Conservation (phyloP, 2,888 invertebrate genomes). For the Pollenia griseotomentosa region DNA sequence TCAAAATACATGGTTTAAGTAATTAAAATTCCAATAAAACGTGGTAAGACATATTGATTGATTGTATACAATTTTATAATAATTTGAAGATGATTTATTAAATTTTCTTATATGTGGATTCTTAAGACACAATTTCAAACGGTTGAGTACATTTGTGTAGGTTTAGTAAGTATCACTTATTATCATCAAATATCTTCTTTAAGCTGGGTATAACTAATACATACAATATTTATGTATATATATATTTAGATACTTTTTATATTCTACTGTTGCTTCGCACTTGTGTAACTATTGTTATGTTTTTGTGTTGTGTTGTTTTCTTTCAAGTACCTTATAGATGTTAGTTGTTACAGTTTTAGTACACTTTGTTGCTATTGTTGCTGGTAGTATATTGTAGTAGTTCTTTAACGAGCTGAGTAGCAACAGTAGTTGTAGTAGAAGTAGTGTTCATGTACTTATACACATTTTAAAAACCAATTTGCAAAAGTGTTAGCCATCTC, state of each 20-base stretch:
- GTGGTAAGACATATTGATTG: too few relatives aligned
- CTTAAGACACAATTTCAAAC: too few relatives aligned
- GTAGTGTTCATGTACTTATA: slow-evolving; percentile 36
- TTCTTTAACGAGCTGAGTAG: background rate
- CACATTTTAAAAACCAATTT: slow-evolving; percentile 69
- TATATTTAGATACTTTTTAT: slow-evolving; percentile 16
- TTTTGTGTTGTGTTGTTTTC: background rate
- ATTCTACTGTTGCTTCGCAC: slow-evolving; percentile 10
- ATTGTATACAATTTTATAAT: too few relatives aligned
- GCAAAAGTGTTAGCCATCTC: slow-evolving; percentile 64
- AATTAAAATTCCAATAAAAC: too few relatives aligned
- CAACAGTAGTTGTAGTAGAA: slow-evolving; percentile 26
- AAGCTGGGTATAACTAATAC: background rate
- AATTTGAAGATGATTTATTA: too few relatives aligned
- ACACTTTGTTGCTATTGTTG: slow-evolving; percentile 29
- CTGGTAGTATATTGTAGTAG: slow-evolving; percentile 11
- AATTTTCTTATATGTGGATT: too few relatives aligned
- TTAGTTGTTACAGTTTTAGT: slow-evolving; percentile 45
- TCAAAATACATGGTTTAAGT: too few relatives aligned
- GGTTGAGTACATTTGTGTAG: background rate
- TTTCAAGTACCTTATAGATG: slow-evolving; percentile 49
- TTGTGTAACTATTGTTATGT: slow-evolving; percentile 35
- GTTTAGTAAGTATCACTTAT: background rate
- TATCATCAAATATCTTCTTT: background rate
- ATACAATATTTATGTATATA: background rate